A percentile compares a stretch with the other conserved stretches of the same genome.
Evolutionary conservation across 2,113 vertebrate genomes (phyloP).

Genomic region (Gobius niger): DNA sequence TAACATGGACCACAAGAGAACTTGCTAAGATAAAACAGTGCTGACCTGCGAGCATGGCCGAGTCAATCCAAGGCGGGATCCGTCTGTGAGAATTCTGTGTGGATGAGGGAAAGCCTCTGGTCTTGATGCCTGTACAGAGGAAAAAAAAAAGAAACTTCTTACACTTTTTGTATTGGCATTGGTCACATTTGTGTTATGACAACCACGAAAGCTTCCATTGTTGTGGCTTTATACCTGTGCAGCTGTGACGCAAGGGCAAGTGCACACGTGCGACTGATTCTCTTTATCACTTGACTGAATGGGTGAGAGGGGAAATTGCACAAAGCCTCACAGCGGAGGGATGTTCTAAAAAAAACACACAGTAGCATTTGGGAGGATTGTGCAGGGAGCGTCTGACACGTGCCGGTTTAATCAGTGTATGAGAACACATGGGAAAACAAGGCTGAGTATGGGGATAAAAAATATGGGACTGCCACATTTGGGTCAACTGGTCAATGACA

Average conservation of each 20-base stretch:
- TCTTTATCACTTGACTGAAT: background rate
- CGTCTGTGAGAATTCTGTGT: conserved; percentile 75
- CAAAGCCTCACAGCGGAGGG: conserved; percentile 1
- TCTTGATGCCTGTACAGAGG: conserved; percentile 75
- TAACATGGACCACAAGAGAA: background rate
- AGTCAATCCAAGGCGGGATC: conserved; percentile 72
- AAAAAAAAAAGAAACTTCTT: conserved; percentile 34
- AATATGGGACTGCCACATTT: background rate
- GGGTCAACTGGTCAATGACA: background rate
- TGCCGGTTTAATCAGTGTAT: conserved; percentile 15
- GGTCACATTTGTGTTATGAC: background rate
- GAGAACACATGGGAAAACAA: conserved; percentile 61
- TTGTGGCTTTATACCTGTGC: conserved; percentile 17
- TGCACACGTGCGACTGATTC: conserved; percentile 22
- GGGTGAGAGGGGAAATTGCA: conserved; percentile 7
- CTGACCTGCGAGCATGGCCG: conserved; percentile 82
- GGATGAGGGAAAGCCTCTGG: conserved; percentile 81
- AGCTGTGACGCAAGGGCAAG: conserved; percentile 20
- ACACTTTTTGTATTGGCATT: background rate
- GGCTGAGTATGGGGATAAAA: conserved; percentile 43
- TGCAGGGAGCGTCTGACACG: conserved; percentile 30
- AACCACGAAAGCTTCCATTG: background rate
- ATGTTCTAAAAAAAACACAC: conserved; percentile 9
- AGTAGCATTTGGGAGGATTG: conserved; percentile 14
- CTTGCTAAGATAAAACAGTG: background rate